Evolutionary conservation across 2,797 vertebrate species (phyloP), one percentile per base, ranked within the genome.

Genomic region (Sarcophilus harrisii): DNA sequence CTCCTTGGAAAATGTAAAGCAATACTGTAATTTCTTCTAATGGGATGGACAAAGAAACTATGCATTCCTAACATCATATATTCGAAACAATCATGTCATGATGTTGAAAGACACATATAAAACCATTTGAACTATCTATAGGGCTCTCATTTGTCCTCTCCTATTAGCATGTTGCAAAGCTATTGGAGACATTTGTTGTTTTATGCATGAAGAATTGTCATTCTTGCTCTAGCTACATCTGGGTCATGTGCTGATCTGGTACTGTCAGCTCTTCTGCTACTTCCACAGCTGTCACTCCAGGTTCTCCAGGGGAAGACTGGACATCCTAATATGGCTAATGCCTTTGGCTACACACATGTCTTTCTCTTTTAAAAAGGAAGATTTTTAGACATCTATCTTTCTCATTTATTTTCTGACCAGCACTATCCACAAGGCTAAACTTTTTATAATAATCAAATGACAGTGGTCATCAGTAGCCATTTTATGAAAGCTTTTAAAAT

Each of bases 21-120:
- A 27, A 45, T 49, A 87, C 24, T 87, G 38, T 87, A 87, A 87
- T 87, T 87, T 28, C 3, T 58, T 52, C 28, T 38, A 52, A 91
- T 93, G 32, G 94, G 95, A 73, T 81, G n/a, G 66, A 81, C 90
- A 73, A 94, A 55, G 16, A 91, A 94, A 96, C 87, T 4, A 95
- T 58, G 18, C 55, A 11, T 62, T 95, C 9, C 38, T 27, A 49
- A 49, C 21, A 12, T 87, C 21, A 87, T 27, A 49, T 49, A 87
- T 49, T 87, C 9, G 45, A 87, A 81, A 87, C 9, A 87, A 59
- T 90, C 29, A 4, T 92, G 16, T 87, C 45, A 91, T 3, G 90
- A 54, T 90, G 0, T 0, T 92, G 52, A 58, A 55, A 94, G 90
- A 24, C 94, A 29, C 87, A 59, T 94, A 57, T 92, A 89, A 21